These are phyloP conservation scores for Gastracanthus pulcherrimus DNA, from an alignment of 2,888 invertebrate genomes.

Conservation along the genomic window DNA sequence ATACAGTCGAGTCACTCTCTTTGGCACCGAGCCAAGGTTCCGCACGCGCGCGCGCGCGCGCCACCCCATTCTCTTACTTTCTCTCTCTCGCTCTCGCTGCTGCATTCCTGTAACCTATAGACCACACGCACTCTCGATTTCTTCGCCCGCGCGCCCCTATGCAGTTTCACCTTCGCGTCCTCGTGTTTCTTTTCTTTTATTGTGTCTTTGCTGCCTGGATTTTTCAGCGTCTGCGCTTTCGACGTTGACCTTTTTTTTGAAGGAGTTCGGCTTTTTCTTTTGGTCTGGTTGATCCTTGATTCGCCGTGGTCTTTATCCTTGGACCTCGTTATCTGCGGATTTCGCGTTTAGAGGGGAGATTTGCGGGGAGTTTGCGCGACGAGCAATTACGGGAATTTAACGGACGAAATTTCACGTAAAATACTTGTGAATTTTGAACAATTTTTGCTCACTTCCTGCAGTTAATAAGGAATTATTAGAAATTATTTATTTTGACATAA, in stretches of 20 bases:
- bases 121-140: constrained; percentile 35
- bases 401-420: neutral
- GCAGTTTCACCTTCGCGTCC: neutral
- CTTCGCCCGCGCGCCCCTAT: neutral
- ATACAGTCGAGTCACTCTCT: neutral
- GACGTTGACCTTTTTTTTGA: neutral
- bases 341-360: neutral
- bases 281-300: neutral
- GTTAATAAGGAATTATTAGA: too few relatives aligned
- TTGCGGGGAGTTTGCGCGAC: neutral
- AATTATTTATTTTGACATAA: too few relatives aligned
- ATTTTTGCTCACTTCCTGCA: neutral
- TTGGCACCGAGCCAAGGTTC: constrained; percentile 21
- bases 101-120: neutral
- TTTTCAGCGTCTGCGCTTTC: neutral
- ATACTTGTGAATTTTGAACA: neutral
- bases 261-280: neutral
- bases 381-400: neutral
- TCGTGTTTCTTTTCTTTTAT: neutral
- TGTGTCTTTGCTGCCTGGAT: neutral
- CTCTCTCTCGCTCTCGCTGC: neutral
- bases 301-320: neutral
- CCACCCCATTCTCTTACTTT: neutral
- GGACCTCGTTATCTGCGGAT: neutral
- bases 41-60: neutral